Percentiles rank a stretch among this genome's conserved stretches.
Evolutionary conservation across 1,140 invertebrate species (phyloP).

Genomic region (Drosophila tsacasi): DNA sequence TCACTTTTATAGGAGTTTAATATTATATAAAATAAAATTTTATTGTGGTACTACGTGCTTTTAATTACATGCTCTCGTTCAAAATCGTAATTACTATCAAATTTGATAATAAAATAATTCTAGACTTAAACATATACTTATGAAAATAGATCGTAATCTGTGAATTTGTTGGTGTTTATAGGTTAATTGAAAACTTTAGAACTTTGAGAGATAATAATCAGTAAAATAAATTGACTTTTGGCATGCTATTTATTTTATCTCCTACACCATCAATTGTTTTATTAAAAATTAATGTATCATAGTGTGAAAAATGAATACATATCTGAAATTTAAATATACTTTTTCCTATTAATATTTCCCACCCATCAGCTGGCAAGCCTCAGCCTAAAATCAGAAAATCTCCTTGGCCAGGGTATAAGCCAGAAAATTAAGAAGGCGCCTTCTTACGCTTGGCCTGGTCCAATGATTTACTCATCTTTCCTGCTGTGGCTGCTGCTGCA

Average conservation of each 20-base stretch:
- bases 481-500: slow-evolving; percentile 26
- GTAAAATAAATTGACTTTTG: not conserved
- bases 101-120: not conserved
- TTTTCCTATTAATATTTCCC: not conserved
- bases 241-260: not conserved
- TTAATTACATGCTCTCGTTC: not conserved
- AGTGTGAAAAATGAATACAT: no score
- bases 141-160: not conserved
- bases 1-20: not conserved
- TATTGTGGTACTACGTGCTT: not conserved
- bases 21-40: not conserved
- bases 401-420: not conserved
- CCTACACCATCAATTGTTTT: not conserved
- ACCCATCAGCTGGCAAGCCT: not conserved
- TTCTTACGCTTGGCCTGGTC: slow-evolving; percentile 57
- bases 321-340: no score
- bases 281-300: not conserved
- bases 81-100: not conserved
- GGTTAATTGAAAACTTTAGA: no score
- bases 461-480: slow-evolving; percentile 74
- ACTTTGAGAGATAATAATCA: not conserved
- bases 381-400: not conserved
- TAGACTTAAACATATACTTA: not conserved
- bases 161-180: not conserved
- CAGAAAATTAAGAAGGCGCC: slow-evolving; percentile 32